Evolutionary conservation across 1,140 invertebrate genomes (phyloP), one percentile per base, ranked within the genome.

Genomic region (Ephestia elutella): DNA sequence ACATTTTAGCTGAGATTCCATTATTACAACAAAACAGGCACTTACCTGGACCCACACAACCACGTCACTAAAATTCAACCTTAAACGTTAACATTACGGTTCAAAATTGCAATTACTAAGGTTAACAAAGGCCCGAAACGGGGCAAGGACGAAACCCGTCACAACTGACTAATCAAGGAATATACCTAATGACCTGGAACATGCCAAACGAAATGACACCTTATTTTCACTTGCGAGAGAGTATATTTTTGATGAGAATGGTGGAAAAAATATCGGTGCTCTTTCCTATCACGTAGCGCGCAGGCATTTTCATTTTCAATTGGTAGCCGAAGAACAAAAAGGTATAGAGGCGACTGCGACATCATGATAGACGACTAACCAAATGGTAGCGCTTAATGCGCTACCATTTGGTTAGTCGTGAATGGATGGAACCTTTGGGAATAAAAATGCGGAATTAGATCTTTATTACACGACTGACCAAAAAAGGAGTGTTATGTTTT

Each of bases 1-100:
- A 62, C 49, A 60, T 67, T 63, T 66, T 66, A 48, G 54, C 57
- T 66, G 57, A 62, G 63, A 62, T 66, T 66, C 59, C 57, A 56
- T 57, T 57, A 62, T 55, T 20, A 61, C 51, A 21, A 56, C 49
- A 21, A 51, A 32, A 48, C 44, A 51, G 25, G 18, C 17, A 56
- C 30, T 59, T 20, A 57, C 56, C 13, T 49, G 20, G 19, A 32
- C 25, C 2, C n/a, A 28, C 5, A 56, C 18, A 20, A 56, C n/a
- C 13, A 49, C 21, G 30, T 30, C 49, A 50, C 30, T 49, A 44
- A 59, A 57, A 53, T 35, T 19, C 59, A 49, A 62, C 60, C 60
- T 18, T 59, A 65, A 5, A 13, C 11, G 8, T 49, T n/a, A 51
- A 4, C 7, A 11, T 21, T 51, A 58, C 54, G 51, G 28, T 17